Percentiles rank a stretch among this genome's conserved stretches.
phyloP scores from a whole-genome alignment of 37 sponge, comb jelly and placozoan genomes.

The Chondrosia reniformis region DNA sequence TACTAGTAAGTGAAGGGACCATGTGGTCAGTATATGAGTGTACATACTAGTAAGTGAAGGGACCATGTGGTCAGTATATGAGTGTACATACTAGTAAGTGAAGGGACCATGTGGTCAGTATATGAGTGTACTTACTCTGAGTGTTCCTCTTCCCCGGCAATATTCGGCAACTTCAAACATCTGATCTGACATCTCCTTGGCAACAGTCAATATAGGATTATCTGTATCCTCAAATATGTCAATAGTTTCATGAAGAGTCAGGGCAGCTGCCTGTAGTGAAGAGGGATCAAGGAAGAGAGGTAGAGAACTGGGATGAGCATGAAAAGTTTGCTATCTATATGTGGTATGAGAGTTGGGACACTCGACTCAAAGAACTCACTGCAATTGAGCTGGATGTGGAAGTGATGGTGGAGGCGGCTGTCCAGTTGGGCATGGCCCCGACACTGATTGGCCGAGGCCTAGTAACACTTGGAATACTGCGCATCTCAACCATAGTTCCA shows the following conservation, averaged over 20 bases:
- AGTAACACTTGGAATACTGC: not conserved
- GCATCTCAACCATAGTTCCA: not conserved
- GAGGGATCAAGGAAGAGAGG: not conserved
- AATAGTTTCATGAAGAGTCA: conserved; percentile 53
- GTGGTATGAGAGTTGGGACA: not conserved
- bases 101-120: not conserved
- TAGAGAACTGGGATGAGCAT: not conserved
- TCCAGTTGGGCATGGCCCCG: conserved; percentile 4
- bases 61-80: too few relatives aligned
- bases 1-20: too few relatives aligned
- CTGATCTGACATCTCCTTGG: conserved; percentile 81
- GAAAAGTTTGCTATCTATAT: not conserved
- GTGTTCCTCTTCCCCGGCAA: conserved; percentile 38
- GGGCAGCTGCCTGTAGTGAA: conserved; percentile 54
- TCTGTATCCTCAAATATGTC: conserved; percentile 69
- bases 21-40: too few relatives aligned
- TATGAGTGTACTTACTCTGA: conserved; percentile 22
- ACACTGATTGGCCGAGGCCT: conserved; percentile 2
- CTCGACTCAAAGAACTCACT: not conserved
- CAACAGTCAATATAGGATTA: conserved; percentile 65
- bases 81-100: too few relatives aligned
- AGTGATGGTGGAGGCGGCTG: not conserved
- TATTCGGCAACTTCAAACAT: conserved; percentile 82
- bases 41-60: too few relatives aligned
- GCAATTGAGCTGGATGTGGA: conserved; percentile 48